phyloP scores from a whole-genome alignment of 30 jellyfish, hydroid and myxozoan genomes.

The Phacellophora camtschatica region DNA sequence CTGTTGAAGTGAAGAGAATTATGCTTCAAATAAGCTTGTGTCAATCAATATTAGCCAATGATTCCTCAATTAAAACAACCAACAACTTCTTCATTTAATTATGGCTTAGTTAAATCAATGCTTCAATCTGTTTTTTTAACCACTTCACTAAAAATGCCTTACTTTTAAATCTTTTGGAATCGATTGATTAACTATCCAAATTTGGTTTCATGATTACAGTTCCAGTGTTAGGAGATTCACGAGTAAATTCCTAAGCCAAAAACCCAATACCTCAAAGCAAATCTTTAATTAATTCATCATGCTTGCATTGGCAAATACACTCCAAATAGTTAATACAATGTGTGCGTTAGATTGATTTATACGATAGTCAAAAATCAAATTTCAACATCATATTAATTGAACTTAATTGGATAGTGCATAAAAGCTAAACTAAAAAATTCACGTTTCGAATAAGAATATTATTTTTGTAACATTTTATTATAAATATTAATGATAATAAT shows the following conservation, averaged over 20 bases:
- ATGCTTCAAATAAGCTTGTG: neutral
- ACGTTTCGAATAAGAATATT: too few relatives aligned
- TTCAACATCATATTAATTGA: too few relatives aligned
- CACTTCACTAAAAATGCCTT: slow-evolving; percentile 32
- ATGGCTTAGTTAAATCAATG: slow-evolving; percentile 50
- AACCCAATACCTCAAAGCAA: too few relatives aligned
- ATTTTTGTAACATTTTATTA: too few relatives aligned
- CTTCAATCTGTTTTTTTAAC: slow-evolving; percentile 50
- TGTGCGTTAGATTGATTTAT: too few relatives aligned
- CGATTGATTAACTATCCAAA: slow-evolving; percentile 47
- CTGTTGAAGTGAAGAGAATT: neutral
- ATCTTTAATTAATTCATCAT: neutral
- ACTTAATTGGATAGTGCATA: too few relatives aligned
- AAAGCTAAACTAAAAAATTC: too few relatives aligned
- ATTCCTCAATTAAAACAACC: slow-evolving; percentile 36
- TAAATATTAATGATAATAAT: too few relatives aligned
- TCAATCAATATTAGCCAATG: neutral
- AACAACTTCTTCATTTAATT: slow-evolving; percentile 35
- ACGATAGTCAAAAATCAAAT: too few relatives aligned
- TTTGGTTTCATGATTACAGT: slow-evolving; percentile 40
- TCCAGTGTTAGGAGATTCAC: neutral
- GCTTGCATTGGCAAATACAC: too few relatives aligned
- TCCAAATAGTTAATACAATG: too few relatives aligned
- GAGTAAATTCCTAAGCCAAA: too few relatives aligned
- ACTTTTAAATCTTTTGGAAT: slow-evolving; percentile 26